phyloP scores from a whole-genome alignment of 2,113 vertebrate species.

The Pantherophis guttatus region DNA sequence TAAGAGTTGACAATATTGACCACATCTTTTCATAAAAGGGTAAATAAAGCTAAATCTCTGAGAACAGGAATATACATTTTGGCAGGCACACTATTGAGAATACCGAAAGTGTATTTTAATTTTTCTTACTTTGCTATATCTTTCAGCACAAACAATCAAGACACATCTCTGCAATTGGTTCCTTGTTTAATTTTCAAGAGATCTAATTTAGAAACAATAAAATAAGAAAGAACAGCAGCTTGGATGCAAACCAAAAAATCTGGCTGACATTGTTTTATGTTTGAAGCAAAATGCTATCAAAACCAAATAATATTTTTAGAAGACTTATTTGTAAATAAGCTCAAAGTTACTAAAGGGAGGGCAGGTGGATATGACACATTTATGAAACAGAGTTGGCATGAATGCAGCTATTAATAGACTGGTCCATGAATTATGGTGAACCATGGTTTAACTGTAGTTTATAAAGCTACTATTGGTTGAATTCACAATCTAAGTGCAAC shows the following conservation, averaged over 20 bases:
- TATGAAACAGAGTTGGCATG: not conserved
- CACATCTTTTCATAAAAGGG: not conserved
- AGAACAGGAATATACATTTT: not conserved
- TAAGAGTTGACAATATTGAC: not conserved
- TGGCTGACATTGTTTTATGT: not conserved
- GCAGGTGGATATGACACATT: not conserved
- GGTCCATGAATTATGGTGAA: not conserved
- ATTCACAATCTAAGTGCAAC: not conserved
- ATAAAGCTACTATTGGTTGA: not conserved
- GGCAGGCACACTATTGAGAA: not conserved
- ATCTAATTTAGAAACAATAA: not conserved
- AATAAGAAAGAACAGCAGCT: not conserved
- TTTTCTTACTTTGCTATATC: not conserved
- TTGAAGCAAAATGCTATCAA: not conserved
- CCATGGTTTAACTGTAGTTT: not conserved
- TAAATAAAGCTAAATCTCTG: not conserved
- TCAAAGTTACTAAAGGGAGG: not conserved
- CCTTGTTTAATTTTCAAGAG: not conserved
- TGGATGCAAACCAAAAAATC: not conserved
- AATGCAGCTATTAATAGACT: not conserved
- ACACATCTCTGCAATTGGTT: not conserved
- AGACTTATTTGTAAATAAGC: not conserved
- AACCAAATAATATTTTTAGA: not conserved
- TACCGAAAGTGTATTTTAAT: not conserved
- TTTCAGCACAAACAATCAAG: not conserved